These are phyloP conservation scores for Amphipyra tragopoginis DNA, from an alignment of 2,888 invertebrate species.

Conservation along the genomic window DNA sequence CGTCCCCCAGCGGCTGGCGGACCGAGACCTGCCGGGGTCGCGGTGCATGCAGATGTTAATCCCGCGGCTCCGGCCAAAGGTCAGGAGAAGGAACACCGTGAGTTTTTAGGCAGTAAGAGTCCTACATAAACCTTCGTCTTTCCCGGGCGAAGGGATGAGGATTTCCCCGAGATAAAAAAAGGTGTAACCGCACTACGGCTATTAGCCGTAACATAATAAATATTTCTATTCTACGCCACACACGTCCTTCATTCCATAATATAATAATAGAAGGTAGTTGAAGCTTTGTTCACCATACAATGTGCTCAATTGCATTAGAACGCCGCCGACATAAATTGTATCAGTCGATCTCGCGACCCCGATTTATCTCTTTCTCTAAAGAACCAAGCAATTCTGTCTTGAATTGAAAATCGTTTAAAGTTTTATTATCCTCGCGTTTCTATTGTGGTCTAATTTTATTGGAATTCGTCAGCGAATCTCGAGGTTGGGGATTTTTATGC, in stretches of 20 bases:
- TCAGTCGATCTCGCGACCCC: slow-evolving; percentile 62
- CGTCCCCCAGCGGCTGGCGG: too few relatives aligned
- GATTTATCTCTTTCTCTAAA: slow-evolving; percentile 60
- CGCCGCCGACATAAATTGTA: slow-evolving; percentile 70
- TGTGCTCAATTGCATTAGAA: slow-evolving; percentile 73
- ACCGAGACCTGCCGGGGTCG: too few relatives aligned
- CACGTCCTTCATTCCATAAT: slow-evolving; percentile 36
- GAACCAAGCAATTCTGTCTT: slow-evolving; percentile 55
- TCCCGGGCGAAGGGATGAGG: too few relatives aligned
- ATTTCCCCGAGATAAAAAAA: too few relatives aligned
- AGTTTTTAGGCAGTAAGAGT: too few relatives aligned
- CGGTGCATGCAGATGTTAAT: too few relatives aligned
- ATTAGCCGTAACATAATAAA: too few relatives aligned
- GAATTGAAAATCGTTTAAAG: slow-evolving; percentile 62
- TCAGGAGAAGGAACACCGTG: too few relatives aligned
- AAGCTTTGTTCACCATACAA: slow-evolving; percentile 56
- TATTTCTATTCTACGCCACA: slow-evolving; percentile 3
- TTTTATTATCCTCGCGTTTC: slow-evolving; percentile 49
- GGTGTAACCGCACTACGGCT: too few relatives aligned
- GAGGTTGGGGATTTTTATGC: neutral
- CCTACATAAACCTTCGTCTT: too few relatives aligned
- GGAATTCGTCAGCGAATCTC: slow-evolving; percentile 20
- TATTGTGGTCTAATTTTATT: slow-evolving; percentile 48
- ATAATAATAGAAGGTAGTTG: slow-evolving; percentile 42
- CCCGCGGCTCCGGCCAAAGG: too few relatives aligned